Evolutionary conservation across 2,113 vertebrate genomes (phyloP), one percentile per base, ranked within the genome.

Genomic region (Rostratula benghalensis): DNA sequence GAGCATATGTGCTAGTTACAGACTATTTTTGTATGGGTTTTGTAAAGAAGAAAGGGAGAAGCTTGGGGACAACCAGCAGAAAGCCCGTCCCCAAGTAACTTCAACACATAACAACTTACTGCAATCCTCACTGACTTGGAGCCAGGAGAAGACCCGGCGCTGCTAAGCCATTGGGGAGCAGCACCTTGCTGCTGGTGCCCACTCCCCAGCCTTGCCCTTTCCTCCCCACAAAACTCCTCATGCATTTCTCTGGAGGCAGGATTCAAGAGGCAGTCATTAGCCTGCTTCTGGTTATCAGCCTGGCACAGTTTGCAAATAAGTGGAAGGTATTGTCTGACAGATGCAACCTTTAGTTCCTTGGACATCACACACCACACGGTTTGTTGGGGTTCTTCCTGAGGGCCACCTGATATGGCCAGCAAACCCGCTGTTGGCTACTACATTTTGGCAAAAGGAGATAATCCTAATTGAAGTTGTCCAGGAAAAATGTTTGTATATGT

Each of bases 351-450:
- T 1, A 7, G 11, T 31, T 28, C 33, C 39, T 48, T 1, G 4
- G 68, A 43, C 33, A n/a, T 54, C 1, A 4, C 0, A 2, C 3
- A 14, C 7, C 28, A 17, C 0, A 0, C 2, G 5, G 37, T 12
- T 50, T 63, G 13, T 6, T 3, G 2, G 30, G 18, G 13, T 1
- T 77, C 48, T 25, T 51, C 87, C 73, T 56, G 25, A 64, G 20
- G 23, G 33, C 25, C 48, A 83, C 33, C 11, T 59, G 39, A 4
- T 8, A 27, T 11, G 31, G 57, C 30, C 31, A 50, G 59, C 48
- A 77, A 50, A 20, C 12, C 54, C 64, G 48, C 57, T 64, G 13
- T 21, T 3, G 1, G 15, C 15, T 39, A 28, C 15, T 8, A n/a
- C 3, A 3, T 1, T 5, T 39, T 56, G 16, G 20, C 24, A 74